Base-by-base conservation (phyloP, 2,888 invertebrate genomes). In the Oasisia sp. region DNA sequence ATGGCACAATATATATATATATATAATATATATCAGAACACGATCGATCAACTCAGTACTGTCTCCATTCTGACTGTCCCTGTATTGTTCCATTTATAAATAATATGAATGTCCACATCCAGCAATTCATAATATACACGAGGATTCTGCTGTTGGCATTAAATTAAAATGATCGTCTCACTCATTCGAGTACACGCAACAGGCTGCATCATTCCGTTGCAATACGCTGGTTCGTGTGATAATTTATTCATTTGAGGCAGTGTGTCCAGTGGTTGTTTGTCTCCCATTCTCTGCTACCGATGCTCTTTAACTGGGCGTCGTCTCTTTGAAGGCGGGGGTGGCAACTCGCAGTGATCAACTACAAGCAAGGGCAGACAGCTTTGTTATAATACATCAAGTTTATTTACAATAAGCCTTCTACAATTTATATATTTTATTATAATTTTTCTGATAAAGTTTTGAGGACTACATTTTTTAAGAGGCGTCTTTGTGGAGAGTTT, bases 301-400 rank as follows among this genome's bases (percentile, higher is more conserved):
- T 91, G 91, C 32, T 91, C 91, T 50, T 91, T 91, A 45, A 91
- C 56, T 11, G 91, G 91, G 44, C 91, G 44, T 3, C 91, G 44
- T 45, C 56, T 91, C 91, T 91, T 91, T 45, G 44, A 56, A 14
- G 91, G 91, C 44, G 91, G 91, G 32, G 44, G 91, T 45, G 91
- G 91, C 38, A 91, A 56, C 32, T 91, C 91, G 32, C 91, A 91
- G 50, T 91, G 91, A 56, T 91, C 91, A n/a, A 91, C 91, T 91
- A 74, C 27, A 74, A 3, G n/a, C 74, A 74, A 14, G 74, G 1
- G 74, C 74, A 74, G 74, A 74, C 3, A 74, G 27, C 19, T 74
- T 74, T 74, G 74, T 74, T 74, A 74, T 74, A 74, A 74, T 74
- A 74, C 5, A 7, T 7, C 27, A 27, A 27, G 19, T 27, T 74